Base-by-base conservation (phyloP, 2,888 invertebrate species). In the Eulithis testata region DNA sequence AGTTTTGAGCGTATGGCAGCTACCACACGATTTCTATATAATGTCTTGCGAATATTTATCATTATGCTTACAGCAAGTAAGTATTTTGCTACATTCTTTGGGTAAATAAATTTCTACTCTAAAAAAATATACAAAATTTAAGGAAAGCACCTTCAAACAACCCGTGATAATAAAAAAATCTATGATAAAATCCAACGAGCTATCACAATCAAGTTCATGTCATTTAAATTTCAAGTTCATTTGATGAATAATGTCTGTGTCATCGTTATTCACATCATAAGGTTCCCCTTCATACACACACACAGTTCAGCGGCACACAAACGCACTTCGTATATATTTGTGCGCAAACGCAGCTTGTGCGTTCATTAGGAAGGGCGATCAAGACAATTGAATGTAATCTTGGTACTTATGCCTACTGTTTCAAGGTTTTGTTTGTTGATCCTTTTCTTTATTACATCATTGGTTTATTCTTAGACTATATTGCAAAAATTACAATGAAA, bases 371-470 rank as follows among this genome's bases (percentile, higher is more conserved):
- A 69, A 72, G 76, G 74, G 73, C 73, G 75, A 69, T 75, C 74
- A 78, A 84, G 84, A 81, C 86, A 84, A 81, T 83, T 80, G 78
- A 72, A 60, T 59, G 66, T 68, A 68, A 72, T 73, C 72, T 71
- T 66, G 58, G 66, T 72, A 69, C 72, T 73, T 72, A 76, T 21
- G 51, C 40, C 37, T 73, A 73, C 74, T 78, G 78, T 65, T 81
- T 82, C 90, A 90, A 89, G 90, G 89, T 80, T 88, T 79, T 83
- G 74, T 78, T 79, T 83, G 84, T 83, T 83, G 82, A 83, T 81
- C 75, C 80, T 81, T 79, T 76, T 81, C 77, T 78, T 74, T 71
- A 73, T 86, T 83, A 79, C 85, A 84, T 83, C 85, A 88, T 69
- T 60, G 55, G 71, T 79, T 89, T 86, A 86, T 86, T 88, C 81